Base-by-base conservation (phyloP, 2,888 invertebrate species). In the Eupithecia subfuscata region DNA sequence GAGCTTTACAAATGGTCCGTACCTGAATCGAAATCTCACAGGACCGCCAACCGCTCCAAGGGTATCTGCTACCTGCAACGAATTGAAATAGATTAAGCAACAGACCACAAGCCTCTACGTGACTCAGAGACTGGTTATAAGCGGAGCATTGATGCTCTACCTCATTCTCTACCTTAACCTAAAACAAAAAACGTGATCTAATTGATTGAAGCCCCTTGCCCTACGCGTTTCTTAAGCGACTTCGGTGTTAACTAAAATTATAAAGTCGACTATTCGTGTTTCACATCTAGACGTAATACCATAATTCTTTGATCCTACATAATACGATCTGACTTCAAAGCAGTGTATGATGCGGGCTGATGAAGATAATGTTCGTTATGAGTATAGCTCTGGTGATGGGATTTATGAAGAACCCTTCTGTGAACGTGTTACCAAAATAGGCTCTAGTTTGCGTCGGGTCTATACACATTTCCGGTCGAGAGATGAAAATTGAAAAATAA, bases 91-190 rank as follows among this genome's bases (percentile, higher is more conserved):
- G 84, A 86, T 87, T 87, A 86, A 83, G 81, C 82, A 82, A 80
- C 79, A 84, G 82, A 87, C 88, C 87, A 83, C 88, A 86, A 79
- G 73, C 79, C 73, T 56, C 75, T 85, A 87, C 89, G 89, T 89
- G 89, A 88, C 86, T 83, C 76, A 75, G 77, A 74, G 79, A 79
- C 79, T 60, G 71, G 63, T 75, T 69, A 69, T 74, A 67, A 40
- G 6, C 40, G 12, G 5, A 34, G 34, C 65, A n/a, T 37, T 14
- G 65, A 64, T 5, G 34, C 63, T 25, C 65, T 34, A 18, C 37
- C 30, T 37, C 34, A 18, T 37, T 65, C 37, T 37, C 3, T n/a
- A 30, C 16, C 48, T n/a, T 48, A 48, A n/a, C 52, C 11, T 56
- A 37, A n/a, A 65, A 37, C 65, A 37, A 65, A 64, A 65, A 37